phyloP scores from a whole-genome alignment of 2,113 vertebrate genomes.

The Haemorhous mexicanus region DNA sequence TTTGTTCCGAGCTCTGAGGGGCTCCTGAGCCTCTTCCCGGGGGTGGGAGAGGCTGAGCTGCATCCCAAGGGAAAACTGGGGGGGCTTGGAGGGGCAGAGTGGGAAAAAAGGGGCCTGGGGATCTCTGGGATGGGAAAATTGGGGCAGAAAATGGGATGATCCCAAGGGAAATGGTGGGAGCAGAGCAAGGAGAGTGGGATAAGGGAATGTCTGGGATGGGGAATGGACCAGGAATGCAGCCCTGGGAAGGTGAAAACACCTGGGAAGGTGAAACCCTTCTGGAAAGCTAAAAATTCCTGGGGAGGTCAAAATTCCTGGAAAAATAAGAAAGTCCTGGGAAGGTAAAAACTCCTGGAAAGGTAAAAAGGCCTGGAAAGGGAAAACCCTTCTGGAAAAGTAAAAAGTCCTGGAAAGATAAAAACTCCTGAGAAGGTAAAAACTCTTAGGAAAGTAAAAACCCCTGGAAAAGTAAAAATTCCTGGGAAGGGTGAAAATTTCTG shows the following conservation, averaged over 20 bases:
- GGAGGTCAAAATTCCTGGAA: no score
- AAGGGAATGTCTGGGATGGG: not conserved
- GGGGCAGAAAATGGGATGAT: not conserved
- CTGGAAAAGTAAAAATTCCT: not conserved
- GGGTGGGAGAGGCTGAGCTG: not conserved
- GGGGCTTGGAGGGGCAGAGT: accelerated
- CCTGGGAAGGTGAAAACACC: not conserved
- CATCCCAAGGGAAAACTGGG: not conserved
- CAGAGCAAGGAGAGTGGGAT: not conserved
- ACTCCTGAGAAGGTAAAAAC: not conserved
- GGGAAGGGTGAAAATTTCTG: not conserved
- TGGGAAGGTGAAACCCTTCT: no score
- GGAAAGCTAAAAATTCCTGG: no score
- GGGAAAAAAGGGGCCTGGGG: accelerated
- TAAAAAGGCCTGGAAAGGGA: no score
- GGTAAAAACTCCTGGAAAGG: no score
- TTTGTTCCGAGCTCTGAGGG: not conserved
- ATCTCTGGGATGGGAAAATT: not conserved
- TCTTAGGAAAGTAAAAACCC: not conserved
- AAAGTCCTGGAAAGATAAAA: no score
- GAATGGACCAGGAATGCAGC: not conserved
- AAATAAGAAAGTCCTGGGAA: no score
- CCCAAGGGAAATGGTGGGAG: not conserved
- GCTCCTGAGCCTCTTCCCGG: not conserved
- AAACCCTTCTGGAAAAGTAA: no score